Conservation (phyloP, 2,797 vertebrate species). For the Botia almorhae region DNA sequence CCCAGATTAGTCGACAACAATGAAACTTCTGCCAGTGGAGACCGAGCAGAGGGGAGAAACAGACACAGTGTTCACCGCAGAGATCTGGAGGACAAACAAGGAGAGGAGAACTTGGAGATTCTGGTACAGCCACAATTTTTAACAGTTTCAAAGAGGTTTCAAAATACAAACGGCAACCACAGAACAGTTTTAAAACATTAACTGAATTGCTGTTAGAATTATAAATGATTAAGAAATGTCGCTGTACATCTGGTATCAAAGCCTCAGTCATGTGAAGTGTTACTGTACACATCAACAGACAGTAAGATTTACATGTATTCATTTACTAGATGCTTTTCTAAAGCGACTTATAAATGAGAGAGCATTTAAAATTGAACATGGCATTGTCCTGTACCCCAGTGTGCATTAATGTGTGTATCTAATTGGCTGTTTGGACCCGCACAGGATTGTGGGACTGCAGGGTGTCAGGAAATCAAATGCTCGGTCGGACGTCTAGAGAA, state of each 20-base stretch:
- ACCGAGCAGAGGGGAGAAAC: slow-evolving; percentile 68
- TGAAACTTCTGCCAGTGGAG: slow-evolving; percentile 72
- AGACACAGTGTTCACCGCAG: slow-evolving; percentile 75
- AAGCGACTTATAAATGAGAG: too few species aligned
- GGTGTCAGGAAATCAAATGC: slow-evolving; percentile 86
- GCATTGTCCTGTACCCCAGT: background rate
- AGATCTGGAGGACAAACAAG: slow-evolving; percentile 69
- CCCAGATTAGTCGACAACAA: slow-evolving; percentile 75
- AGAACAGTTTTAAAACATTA: background rate
- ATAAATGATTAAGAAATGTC: too few species aligned
- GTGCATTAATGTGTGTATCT: slow-evolving; percentile 14
- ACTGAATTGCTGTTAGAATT: too few species aligned
- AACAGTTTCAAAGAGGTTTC: background rate
- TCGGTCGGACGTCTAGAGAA: slow-evolving; percentile 90
- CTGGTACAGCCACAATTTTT: slow-evolving; percentile 76
- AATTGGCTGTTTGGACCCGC: slow-evolving; percentile 48
- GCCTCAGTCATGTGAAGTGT: too few species aligned
- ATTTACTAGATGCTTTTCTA: too few species aligned
- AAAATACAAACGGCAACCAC: background rate
- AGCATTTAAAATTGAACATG: too few species aligned
- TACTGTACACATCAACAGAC: too few species aligned
- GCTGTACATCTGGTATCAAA: too few species aligned
- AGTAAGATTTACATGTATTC: too few species aligned
- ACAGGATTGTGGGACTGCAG: slow-evolving; percentile 85
- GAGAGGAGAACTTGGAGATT: slow-evolving; percentile 79